Base-by-base conservation (phyloP, 2,113 vertebrate genomes). In the Sitta europaea region DNA sequence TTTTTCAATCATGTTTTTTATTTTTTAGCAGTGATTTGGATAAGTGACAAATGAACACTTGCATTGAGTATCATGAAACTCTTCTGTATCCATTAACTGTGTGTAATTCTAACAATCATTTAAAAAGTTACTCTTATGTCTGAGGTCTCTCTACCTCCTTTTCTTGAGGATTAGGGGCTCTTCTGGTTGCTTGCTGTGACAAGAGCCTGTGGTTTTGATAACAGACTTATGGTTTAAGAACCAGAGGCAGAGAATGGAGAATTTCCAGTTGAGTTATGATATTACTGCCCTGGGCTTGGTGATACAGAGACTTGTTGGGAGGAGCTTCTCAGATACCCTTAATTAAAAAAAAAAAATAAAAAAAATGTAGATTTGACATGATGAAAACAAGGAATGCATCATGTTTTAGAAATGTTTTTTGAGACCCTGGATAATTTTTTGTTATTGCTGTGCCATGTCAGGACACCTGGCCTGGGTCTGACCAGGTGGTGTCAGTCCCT, bases 391-490 rank as follows among this genome's bases (percentile, higher is more conserved):
- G 57, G 36, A 80, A 3, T 10, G 6, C 18, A 4, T 74, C 22
- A 9, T 31, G 31, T 31, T 86, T 67, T 50, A 51, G 38, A 54
- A 58, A 29, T 55, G 15, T 13, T 45, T 66, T 70, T 58, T 65
- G 83, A 58, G 66, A 45, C 14, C 12, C 63, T 33, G 20, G 23
- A 40, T 65, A 20, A 65, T 20, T 16, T 58, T 48, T 10, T 47
- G 24, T 50, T 59, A 5, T 6, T 1, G 1, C 24, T 83, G 42
- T 58, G 38, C 38, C 7, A 0, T 6, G 11, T 36, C 33, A 21
- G 16, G 38, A 9, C 48, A 10, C 8, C 10, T 2, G 5, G 24
- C 28, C 7, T 12, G 8, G 62, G 33, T 57, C 15, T 51, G 31
- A 10, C 10, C 12, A 27, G 53, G 14, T 43, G 23, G 10, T 31